A percentile compares a stretch with the other conserved stretches of the same genome.
Evolutionary conservation across 2,113 vertebrate species (phyloP).

Genomic region (Hucho hucho): DNA sequence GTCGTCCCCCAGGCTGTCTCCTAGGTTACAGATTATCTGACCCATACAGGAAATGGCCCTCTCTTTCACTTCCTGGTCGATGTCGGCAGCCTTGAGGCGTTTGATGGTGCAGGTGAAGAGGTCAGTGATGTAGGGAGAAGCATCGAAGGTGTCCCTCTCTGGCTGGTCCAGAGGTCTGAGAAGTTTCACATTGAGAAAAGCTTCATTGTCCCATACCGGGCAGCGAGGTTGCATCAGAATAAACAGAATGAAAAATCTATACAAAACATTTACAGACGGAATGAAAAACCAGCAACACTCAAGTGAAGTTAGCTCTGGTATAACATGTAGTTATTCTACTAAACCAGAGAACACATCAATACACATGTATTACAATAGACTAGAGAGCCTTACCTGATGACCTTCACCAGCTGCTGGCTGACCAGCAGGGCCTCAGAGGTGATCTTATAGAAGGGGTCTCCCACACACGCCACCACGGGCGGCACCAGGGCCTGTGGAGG

Average conservation of each 20-base stretch:
- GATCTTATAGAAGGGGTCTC: conserved; percentile 99
- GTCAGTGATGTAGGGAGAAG: conserved; percentile 92
- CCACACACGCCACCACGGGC: conserved; percentile 95
- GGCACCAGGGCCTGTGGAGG: conserved; percentile 80
- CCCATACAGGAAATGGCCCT: conserved; percentile 98
- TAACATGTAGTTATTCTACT: too few species aligned
- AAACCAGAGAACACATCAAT: too few species aligned
- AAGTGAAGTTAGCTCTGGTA: too few species aligned
- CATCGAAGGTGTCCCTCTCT: conserved; percentile 84
- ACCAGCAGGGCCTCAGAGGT: conserved; percentile 97
- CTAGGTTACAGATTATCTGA: conserved; percentile 97
- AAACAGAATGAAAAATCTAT: too few species aligned
- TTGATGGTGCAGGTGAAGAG: conserved; percentile 94
- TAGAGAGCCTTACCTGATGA: conserved; percentile 71
- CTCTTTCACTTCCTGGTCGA: conserved; percentile 98
- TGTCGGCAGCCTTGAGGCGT: conserved; percentile 95
- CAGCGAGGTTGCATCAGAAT: too few species aligned
- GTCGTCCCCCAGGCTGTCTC: conserved; percentile 87
- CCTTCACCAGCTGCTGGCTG: conserved; percentile 96
- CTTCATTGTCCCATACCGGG: too few species aligned
- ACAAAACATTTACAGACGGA: too few species aligned
- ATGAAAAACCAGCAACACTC: too few species aligned
- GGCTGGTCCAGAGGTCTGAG: conserved; percentile 85
- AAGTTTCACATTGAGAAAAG: too few species aligned
- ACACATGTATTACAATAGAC: too few species aligned